These are phyloP conservation scores for Charaxes varanes DNA, from an alignment of 1,140 invertebrate genomes.

Conservation along the genomic window DNA sequence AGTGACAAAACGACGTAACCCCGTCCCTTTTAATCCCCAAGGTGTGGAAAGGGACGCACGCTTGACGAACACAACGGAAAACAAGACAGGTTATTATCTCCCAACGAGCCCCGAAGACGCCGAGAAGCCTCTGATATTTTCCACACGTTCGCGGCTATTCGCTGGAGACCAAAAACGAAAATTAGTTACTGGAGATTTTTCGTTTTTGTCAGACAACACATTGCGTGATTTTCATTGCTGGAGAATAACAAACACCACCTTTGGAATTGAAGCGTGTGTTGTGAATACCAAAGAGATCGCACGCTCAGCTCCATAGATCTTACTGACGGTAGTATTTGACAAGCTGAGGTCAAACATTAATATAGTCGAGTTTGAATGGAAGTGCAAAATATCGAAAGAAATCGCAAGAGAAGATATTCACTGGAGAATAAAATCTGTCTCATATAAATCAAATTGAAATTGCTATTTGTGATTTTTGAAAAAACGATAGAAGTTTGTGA, in stretches of 20 bases:
- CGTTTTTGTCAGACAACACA: constrained; percentile 56
- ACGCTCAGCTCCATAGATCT: constrained; percentile 23
- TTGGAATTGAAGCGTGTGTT: constrained; percentile 60
- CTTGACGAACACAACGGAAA: constrained; percentile 57
- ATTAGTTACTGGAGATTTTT: constrained; percentile 68
- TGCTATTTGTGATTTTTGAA: too few relatives aligned
- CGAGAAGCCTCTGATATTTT: constrained; percentile 61
- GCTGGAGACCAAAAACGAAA: constrained; percentile 64
- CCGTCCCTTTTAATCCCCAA: constrained; percentile 35
- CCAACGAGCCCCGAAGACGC: constrained; percentile 51
- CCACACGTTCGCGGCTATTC: constrained; percentile 65
- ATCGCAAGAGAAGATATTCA: too few relatives aligned
- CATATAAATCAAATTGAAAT: too few relatives aligned
- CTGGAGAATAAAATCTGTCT: too few relatives aligned
- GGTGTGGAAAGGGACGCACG: constrained; percentile 31
- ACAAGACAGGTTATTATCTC: constrained; percentile 71
- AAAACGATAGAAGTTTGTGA: too few relatives aligned
- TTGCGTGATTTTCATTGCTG: constrained; percentile 70
- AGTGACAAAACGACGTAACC: constrained; percentile 55
- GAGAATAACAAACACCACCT: constrained; percentile 60
- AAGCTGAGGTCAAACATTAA: constrained; percentile 14
- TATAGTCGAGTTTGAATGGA: constrained; percentile 8
- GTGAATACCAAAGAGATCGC: constrained; percentile 40
- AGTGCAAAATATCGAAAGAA: too few relatives aligned
- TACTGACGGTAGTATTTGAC: constrained; percentile 27